Evolutionary conservation across 2,888 invertebrate species (phyloP), one percentile per base, ranked within the genome.

Genomic region (Brachypterus glaber): DNA sequence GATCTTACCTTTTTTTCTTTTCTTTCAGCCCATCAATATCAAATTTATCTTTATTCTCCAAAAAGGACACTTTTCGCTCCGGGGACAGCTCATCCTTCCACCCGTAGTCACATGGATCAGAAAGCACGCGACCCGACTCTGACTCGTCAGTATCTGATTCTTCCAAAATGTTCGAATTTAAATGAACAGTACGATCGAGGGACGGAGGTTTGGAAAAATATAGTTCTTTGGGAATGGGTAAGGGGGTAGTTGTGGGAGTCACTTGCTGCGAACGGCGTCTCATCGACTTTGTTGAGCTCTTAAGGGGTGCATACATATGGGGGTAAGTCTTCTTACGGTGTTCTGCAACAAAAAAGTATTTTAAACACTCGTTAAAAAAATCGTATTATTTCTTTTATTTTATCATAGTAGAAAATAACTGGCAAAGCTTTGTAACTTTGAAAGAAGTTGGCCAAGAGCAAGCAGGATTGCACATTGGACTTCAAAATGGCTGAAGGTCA

Each of bases 291-390:
- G 72, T 66, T 37, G 71, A 69, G 43, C 72, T 69, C 58, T 76
- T 76, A 55, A 77, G 58, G 30, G 77, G 76, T 52, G 69, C 71
- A 53, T 76, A 75, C 51, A 73, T 72, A 54, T 78, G 77, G 17
- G 74, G 77, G 54, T 77, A 77, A 54, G 73, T 74, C 57, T 71
- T 71, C 53, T 75, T 72, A 25, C 77, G 69, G 54, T 78, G 77
- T 59, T 74, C 78, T 78, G 61, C 26, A 59, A 62, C 40, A 40
- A 52, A 49, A 37, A 39, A 30, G n/a, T n/a, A n/a, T n/a, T n/a
- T n/a, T n/a, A n/a, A n/a, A n/a, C n/a, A n/a, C n/a, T n/a, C n/a
- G n/a, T n/a, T n/a, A n/a, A n/a, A n/a, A n/a, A n/a, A n/a, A n/a
- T n/a, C n/a, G n/a, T n/a, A n/a, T n/a, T n/a, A n/a, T n/a, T n/a